Conservation (phyloP, 1,140 invertebrate species). For the Megathymus violae region DNA sequence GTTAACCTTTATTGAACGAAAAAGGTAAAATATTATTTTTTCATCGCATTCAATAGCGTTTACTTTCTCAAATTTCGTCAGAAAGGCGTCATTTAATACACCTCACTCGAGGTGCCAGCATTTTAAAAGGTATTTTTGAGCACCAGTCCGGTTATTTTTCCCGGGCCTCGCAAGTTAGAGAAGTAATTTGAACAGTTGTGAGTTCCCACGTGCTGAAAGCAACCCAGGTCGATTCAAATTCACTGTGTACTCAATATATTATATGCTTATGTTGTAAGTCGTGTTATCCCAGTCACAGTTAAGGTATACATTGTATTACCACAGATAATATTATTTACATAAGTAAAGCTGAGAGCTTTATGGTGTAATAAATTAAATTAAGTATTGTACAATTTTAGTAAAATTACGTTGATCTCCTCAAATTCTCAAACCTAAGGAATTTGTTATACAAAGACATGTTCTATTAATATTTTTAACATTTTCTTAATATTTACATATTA, state of each 20-base stretch:
- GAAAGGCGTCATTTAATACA: slow-evolving; percentile 30
- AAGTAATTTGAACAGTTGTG: slow-evolving; percentile 70
- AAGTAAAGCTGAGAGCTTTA: too few relatives aligned
- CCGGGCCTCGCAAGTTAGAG: slow-evolving; percentile 44
- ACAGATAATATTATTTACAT: slow-evolving; percentile 10
- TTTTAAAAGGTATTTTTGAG: slow-evolving; percentile 59
- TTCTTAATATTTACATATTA: too few relatives aligned
- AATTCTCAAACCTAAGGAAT: too few relatives aligned
- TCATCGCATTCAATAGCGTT: slow-evolving; percentile 13
- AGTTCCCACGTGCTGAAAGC: slow-evolving; percentile 63
- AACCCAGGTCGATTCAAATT: slow-evolving; percentile 39
- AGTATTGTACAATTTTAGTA: too few relatives aligned
- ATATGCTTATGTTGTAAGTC: slow-evolving; percentile 44
- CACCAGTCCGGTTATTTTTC: slow-evolving; percentile 55
- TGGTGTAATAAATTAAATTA: too few relatives aligned
- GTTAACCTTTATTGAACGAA: not conserved
- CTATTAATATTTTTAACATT: too few relatives aligned
- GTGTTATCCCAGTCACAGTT: slow-evolving; percentile 16
- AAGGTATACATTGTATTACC: slow-evolving; percentile 6
- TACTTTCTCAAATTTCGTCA: slow-evolving; percentile 17
- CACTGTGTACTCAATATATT: slow-evolving; percentile 43
- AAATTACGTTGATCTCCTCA: too few relatives aligned
- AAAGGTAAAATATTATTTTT: slow-evolving; percentile 18
- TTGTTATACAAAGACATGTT: too few relatives aligned
- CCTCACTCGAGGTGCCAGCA: slow-evolving; percentile 24